Conservation (phyloP, 2,113 vertebrate species). For the Mustela nigripes region DNA sequence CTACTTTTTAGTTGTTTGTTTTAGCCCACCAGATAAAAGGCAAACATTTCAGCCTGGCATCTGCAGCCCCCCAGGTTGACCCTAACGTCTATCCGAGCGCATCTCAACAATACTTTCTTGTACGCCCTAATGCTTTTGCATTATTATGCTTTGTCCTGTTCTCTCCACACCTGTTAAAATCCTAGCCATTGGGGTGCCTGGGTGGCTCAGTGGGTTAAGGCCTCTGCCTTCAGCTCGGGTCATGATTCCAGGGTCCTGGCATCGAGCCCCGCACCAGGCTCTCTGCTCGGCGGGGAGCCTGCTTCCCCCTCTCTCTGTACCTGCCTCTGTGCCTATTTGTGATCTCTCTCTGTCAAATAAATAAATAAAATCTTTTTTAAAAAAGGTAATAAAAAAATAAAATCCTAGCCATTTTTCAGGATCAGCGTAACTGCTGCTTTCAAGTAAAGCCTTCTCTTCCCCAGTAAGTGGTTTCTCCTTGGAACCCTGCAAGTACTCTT, state of each 20-base stretch:
- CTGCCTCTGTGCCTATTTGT: too few relatives aligned
- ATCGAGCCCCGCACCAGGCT: too few relatives aligned
- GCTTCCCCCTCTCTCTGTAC: too few relatives aligned
- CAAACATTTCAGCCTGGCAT: neutral
- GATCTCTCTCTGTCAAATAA: too few relatives aligned
- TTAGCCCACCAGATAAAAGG: neutral
- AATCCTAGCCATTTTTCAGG: neutral
- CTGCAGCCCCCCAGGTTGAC: neutral
- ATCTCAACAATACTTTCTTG: neutral
- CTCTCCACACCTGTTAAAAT: neutral
- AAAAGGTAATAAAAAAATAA: neutral
- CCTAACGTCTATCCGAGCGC: fast-evolving
- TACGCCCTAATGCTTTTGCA: neutral
- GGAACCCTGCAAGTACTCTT: neutral
- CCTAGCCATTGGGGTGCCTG: neutral
- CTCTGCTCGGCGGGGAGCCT: too few relatives aligned
- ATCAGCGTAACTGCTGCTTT: neutral
- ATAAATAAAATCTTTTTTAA: too few relatives aligned
- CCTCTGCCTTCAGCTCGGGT: too few relatives aligned
- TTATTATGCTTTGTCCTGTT: neutral
- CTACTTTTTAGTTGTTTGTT: neutral
- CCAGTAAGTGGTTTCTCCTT: neutral
- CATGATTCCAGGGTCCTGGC: too few relatives aligned
- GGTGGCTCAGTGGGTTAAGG: too few relatives aligned
- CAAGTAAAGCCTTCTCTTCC: neutral